Conservation (phyloP, 1,140 invertebrate genomes). For the Augochlora pura region DNA sequence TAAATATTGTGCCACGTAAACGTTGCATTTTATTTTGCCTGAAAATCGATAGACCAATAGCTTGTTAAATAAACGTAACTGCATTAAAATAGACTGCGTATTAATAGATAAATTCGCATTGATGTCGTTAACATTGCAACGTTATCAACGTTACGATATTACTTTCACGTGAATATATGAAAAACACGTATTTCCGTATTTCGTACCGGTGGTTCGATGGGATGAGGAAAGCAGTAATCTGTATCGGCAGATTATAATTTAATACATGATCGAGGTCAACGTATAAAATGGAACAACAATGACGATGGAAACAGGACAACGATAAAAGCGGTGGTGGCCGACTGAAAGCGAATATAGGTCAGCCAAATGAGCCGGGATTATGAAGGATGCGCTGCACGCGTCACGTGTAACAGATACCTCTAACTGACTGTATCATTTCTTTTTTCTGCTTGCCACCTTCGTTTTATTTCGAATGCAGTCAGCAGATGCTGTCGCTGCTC, state of each 20-base stretch:
- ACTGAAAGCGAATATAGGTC: slow-evolving; percentile 31
- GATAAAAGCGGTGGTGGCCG: neutral
- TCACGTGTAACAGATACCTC: neutral
- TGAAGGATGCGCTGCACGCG: slow-evolving; percentile 20
- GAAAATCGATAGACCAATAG: too few species aligned
- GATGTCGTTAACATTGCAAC: too few species aligned
- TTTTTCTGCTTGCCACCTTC: neutral
- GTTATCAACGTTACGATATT: too few species aligned
- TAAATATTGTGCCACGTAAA: too few species aligned
- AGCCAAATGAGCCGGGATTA: slow-evolving; percentile 33
- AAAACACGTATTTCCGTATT: too few species aligned
- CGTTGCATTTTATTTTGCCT: too few species aligned
- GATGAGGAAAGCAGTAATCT: neutral
- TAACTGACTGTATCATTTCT: neutral
- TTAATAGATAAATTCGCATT: too few species aligned
- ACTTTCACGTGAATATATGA: too few species aligned
- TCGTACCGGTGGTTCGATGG: too few species aligned
- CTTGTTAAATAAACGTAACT: too few species aligned
- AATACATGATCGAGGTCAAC: neutral
- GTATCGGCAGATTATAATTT: neutral
- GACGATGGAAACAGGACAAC: neutral
- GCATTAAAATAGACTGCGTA: too few species aligned
- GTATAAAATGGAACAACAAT: slow-evolving; percentile 18
- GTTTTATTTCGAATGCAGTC: neutral
- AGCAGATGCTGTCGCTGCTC: neutral